Base-by-base conservation (phyloP, 2,797 vertebrate species). In the Acropternis orthonyx region DNA sequence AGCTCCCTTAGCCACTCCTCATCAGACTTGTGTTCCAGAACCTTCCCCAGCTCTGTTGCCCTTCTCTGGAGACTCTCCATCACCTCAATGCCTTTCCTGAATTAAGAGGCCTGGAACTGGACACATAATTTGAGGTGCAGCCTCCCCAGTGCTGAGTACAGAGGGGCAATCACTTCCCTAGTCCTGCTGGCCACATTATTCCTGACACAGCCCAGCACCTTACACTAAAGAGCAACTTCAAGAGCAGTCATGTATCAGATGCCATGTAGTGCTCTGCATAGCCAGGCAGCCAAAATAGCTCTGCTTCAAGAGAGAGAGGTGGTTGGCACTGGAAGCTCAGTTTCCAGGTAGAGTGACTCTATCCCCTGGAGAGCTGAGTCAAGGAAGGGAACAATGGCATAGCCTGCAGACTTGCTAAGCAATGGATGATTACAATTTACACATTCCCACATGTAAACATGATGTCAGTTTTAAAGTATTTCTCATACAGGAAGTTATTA, bases 401-500 rank as follows among this genome's bases (percentile, higher is more conserved):
- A 88, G 94, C 94, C 92, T 83, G 79, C 75, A 92, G 93, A 91
- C 85, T 59, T 62, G 69, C 81, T 92, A 58, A 51, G n/a, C 55
- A 91, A 68, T 52, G 44, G 51, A 36, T 86, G 79, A 94, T 90
- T 44, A 59, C 69, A 79, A 81, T 66, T 92, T 69, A 83, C 59
- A 62, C 48, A 85, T 92, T 75, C 73, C 73, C 49, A 1, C 79
- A 81, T 15, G 73, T 69, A 84, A 79, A 52, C 58, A 49, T 88
- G 36, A 92, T 1, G 0, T 85, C 89, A 97, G 69, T 34, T 75
- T 56, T 52, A 14, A 92, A 96, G 63, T 59, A 95, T 96, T 86
- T 84, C 74, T 91, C 51, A 61, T 5, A 76, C 95, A 94, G 96
- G 95, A 96, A 96, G 92, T 89, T 69, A 61, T 21, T 67, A 17